These are phyloP conservation scores for Pseudopipra pipra DNA, from an alignment of 2,113 vertebrate genomes.

Conservation along the genomic window DNA sequence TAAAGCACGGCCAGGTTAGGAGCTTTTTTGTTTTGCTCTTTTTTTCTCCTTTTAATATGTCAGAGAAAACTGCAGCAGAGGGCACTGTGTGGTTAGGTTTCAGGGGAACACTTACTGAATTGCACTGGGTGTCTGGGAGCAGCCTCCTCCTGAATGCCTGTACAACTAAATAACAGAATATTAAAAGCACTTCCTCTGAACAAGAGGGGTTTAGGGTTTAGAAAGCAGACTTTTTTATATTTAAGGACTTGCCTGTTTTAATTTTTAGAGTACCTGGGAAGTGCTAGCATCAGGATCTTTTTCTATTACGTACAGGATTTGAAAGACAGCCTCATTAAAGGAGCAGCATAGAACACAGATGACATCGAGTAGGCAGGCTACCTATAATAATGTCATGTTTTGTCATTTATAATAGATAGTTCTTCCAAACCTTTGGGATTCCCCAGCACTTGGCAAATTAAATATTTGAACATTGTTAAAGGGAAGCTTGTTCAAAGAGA, in stretches of 20 bases:
- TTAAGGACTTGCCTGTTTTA: conserved; percentile 34
- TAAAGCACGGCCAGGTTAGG: neutral
- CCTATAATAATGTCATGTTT: conserved; percentile 57
- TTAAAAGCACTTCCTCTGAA: conserved; percentile 46
- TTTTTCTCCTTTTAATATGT: neutral
- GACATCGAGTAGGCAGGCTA: conserved; percentile 52
- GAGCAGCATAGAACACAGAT: conserved; percentile 8
- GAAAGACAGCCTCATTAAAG: conserved; percentile 56
- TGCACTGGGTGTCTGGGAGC: conserved; percentile 6
- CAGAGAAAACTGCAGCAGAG: conserved; percentile 63
- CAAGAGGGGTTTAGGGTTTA: conserved; percentile 1
- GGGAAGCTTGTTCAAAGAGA: conserved; percentile 26
- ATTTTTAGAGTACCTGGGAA: conserved; percentile 57
- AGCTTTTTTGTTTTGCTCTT: neutral
- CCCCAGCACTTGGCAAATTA: conserved; percentile 38
- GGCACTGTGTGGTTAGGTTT: conserved; percentile 71
- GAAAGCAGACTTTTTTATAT: neutral
- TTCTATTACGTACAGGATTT: neutral
- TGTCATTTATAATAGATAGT: conserved; percentile 49
- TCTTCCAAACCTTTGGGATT: conserved; percentile 58
- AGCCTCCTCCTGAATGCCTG: neutral
- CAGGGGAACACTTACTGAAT: conserved; percentile 8
- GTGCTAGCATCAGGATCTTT: conserved; percentile 27
- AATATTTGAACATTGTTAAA: conserved; percentile 11
- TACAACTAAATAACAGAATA: conserved; percentile 59